These are phyloP conservation scores for Calosoma granatense DNA, from an alignment of 1,140 invertebrate genomes.

Conservation along the genomic window DNA sequence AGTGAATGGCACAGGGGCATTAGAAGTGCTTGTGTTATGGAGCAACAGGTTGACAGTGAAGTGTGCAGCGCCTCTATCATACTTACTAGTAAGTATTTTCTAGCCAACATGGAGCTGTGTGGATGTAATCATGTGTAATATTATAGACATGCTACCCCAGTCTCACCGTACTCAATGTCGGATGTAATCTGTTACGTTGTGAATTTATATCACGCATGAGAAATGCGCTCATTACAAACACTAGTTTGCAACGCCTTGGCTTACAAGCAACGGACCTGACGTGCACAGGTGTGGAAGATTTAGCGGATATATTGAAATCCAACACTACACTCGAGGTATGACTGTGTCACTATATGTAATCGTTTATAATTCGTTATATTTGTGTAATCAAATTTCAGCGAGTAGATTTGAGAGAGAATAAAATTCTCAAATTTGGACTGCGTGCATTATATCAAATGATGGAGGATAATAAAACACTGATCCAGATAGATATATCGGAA, in stretches of 20 bases:
- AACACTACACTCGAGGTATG: not conserved
- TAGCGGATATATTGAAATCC: not conserved
- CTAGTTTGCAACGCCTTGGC: not conserved
- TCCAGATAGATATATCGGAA: not conserved
- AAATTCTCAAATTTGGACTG: not conserved
- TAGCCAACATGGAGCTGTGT: not conserved
- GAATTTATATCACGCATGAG: not conserved
- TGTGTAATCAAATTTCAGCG: not conserved
- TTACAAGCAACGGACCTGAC: not conserved
- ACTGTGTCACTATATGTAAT: no score
- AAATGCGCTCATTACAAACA: not conserved
- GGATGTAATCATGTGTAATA: not conserved
- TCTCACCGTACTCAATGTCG: not conserved
- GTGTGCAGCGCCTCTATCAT: not conserved
- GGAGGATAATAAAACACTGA: not conserved
- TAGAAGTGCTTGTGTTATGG: not conserved
- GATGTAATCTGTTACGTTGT: not conserved
- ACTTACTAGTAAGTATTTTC: not conserved
- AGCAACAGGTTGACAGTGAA: not conserved
- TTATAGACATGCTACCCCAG: not conserved
- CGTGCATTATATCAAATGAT: not conserved
- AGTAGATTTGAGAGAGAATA: not conserved
- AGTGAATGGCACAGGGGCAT: not conserved
- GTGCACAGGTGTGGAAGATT: not conserved
- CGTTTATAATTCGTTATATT: no score